Evolutionary conservation across 2,113 vertebrate genomes (phyloP).

Genomic region (Columba janthina): DNA sequence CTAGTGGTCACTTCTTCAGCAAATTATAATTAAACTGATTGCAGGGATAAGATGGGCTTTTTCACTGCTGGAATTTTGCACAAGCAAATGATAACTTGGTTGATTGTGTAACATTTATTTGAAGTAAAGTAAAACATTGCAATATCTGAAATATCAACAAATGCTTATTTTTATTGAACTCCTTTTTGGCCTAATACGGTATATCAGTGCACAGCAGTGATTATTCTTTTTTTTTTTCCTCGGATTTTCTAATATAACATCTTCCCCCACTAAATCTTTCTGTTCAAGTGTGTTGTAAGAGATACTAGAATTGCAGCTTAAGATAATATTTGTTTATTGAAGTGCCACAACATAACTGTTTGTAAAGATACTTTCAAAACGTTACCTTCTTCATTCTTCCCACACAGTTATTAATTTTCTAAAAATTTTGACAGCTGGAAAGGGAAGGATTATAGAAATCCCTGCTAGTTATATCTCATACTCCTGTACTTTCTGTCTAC

Average conservation of each 20-base stretch:
- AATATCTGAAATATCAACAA: neutral
- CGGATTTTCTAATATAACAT: neutral
- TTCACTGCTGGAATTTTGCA: neutral
- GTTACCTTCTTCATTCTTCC: neutral
- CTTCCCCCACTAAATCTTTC: neutral
- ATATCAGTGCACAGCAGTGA: neutral
- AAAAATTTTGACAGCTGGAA: neutral
- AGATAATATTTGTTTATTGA: neutral
- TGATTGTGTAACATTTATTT: neutral
- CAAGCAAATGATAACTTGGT: neutral
- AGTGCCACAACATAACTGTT: neutral
- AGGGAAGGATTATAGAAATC: neutral
- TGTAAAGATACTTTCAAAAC: neutral
- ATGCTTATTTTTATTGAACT: neutral
- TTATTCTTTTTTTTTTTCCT: neutral
- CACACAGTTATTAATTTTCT: neutral
- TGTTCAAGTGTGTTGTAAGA: neutral
- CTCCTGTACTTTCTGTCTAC: neutral
- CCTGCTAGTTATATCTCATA: neutral
- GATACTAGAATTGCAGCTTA: neutral
- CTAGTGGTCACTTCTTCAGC: neutral
- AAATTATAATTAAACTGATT: neutral
- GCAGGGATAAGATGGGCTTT: neutral
- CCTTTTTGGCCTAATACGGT: neutral
- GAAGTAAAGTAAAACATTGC: neutral